phyloP scores from a whole-genome alignment of 2,113 vertebrate genomes.

The Actenoides lindsayi region DNA sequence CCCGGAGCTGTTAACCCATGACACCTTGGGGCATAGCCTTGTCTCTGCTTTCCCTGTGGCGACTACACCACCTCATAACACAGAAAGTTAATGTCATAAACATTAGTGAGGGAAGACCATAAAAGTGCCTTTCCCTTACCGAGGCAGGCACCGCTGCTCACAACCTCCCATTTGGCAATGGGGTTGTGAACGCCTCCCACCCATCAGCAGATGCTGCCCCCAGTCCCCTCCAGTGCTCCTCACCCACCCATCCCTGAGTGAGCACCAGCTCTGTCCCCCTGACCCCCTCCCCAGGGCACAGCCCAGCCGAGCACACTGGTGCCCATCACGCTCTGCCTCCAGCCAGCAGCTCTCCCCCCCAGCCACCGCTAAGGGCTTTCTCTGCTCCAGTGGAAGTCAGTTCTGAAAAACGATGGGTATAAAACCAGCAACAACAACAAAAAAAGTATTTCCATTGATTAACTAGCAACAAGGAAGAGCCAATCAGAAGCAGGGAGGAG shows the following conservation, averaged over 20 bases:
- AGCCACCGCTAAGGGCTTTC: not conserved
- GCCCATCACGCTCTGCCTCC: no score
- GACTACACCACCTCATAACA: not conserved
- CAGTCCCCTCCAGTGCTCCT: not conserved
- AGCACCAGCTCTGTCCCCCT: accelerated
- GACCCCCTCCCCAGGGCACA: not conserved
- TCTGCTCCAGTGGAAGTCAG: accelerated
- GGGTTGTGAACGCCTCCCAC: not conserved
- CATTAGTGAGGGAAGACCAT: not conserved
- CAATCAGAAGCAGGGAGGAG: not conserved
- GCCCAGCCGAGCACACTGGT: no score
- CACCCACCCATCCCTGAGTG: accelerated
- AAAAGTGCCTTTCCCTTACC: not conserved
- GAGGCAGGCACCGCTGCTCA: not conserved
- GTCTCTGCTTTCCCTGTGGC: not conserved
- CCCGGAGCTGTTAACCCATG: no score
- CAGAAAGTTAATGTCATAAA: not conserved
- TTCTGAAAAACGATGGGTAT: not conserved
- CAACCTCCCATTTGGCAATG: no score
- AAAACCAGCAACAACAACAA: not conserved
- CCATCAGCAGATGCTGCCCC: accelerated
- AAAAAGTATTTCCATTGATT: not conserved
- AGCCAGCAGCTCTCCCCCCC: not conserved
- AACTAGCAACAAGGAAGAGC: not conserved
- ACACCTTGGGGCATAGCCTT: not conserved